Evolutionary conservation across 2,888 invertebrate species (phyloP).

Genomic region (Zygothrica quintamaculata): DNA sequence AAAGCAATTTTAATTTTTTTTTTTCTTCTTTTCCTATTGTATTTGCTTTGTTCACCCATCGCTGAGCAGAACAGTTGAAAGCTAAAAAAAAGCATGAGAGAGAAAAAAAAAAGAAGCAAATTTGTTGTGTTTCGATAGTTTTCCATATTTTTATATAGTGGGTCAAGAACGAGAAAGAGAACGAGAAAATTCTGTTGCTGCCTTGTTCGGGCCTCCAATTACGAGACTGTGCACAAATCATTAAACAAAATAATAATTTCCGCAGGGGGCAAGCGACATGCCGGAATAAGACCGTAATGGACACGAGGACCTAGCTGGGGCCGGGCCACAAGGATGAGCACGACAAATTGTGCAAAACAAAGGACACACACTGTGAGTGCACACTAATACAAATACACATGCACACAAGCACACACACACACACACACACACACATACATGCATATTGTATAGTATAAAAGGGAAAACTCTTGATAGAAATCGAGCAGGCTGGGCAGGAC

Average conservation of each 20-base stretch:
- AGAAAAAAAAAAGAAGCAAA: conserved; percentile 29
- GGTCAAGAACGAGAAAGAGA: conserved; percentile 64
- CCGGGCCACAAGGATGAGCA: conserved; percentile 21
- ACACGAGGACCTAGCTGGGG: conserved; percentile 21
- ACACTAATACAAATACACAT: conserved; percentile 3
- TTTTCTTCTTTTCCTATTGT: conserved; percentile 23
- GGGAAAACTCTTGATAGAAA: conserved; percentile 29
- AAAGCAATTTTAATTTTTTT: conserved; percentile 40
- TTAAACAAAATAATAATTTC: conserved; percentile 82
- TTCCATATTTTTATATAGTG: conserved; percentile 56
- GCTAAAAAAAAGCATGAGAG: background rate
- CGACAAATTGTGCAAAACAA: conserved; percentile 63
- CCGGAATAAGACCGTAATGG: conserved; percentile 57
- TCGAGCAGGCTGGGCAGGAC: conserved; percentile 29
- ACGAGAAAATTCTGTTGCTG: conserved; percentile 15
- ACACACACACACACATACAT: conserved; percentile 8
- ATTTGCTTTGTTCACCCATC: conserved; percentile 44
- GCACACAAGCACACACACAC: conserved; percentile 15
- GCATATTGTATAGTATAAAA: background rate
- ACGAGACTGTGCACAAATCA: conserved; percentile 79
- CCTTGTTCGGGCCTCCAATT: conserved; percentile 62
- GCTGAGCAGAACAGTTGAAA: conserved; percentile 26
- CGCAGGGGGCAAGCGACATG: conserved; percentile 56
- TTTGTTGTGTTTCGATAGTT: conserved; percentile 63
- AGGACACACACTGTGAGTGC: conserved; percentile 39